Base-by-base conservation (phyloP, 2,113 vertebrate species). In the Neolamprologus caudopunctatus region DNA sequence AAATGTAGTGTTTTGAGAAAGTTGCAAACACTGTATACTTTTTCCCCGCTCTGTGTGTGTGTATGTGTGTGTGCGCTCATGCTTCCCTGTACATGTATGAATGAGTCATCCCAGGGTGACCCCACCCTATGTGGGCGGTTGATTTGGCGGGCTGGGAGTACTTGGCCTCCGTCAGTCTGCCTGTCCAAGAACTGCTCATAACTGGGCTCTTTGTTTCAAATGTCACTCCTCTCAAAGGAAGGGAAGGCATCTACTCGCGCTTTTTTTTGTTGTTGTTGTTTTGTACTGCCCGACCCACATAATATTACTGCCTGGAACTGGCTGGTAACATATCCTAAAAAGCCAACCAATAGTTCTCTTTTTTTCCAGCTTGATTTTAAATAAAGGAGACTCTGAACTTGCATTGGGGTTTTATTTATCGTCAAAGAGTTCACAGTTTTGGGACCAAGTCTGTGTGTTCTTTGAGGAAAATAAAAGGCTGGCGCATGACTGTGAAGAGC, bases 61-160 rank as follows among this genome's bases (percentile, higher is more conserved):
- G 88, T 73, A 51, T 84, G 75, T 73, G 51, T 47, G 82, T 90
- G 85, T 85, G 88, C 91, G 84, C 93, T 80, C 78, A 54, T 80
- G 86, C 83, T 85, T 91, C 51, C 47, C 82, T 58, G 80, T 91
- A 82, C 87, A 89, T 89, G 89, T 82, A 51, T 92, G 92, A 85
- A 90, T 97, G 96, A 97, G 92, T 97, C 97, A 97, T 93, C 71
- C 85, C 21, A 8, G 90, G 84, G 80, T 94, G 95, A 93, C 96
- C 95, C 96, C 96, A 95, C 96, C 97, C 96, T 94, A 94, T 86
- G 96, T 97, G 92, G 96, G 96, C 93, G 96, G 92, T 92, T 92
- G 93, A 92, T 95, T 92, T 93, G 95, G 92, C 91, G 79, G 88
- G 85, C 91, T 16, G 82, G 90, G 89, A 94, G 90, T 92, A 87